Base-by-base conservation (phyloP, 2,888 invertebrate species). In the Petrolisthes cinctipes region DNA sequence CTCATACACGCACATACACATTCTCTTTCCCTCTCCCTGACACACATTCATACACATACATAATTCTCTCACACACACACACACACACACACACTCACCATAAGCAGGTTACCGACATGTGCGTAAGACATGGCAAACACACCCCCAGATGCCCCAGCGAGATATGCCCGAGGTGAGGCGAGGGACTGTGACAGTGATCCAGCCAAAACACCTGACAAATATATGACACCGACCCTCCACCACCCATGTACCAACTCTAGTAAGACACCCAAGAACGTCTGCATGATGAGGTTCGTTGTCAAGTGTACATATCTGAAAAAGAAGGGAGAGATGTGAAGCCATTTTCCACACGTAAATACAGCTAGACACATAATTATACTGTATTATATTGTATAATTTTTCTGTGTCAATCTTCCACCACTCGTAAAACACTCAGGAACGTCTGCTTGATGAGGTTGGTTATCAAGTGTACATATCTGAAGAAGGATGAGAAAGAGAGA, bases 111-210 rank as follows among this genome's bases (percentile, higher is more conserved):
- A 83, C 97, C 95, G 86, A 97, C 93, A 93, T 98, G 97, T 90
- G 97, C 97, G 82, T 96, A 98, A 94, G 91, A 98, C 93, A 53
- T 97, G 96, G 93, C 97, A 98, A 85, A 97, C 97, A 14, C 97
- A 97, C 4, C 87, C 0, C 97, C 97, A 0, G 97, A 97, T 66
- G 97, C 96, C 20, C 98, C 98, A 79, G 97, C 95, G 91, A 98
- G 95, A 92, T 95, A 95, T 89, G 96, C 95, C 93, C 97, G 96
- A 54, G 96, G 96, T 92, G 96, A 96, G 92, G 96, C 94, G 87
- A 95, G 95, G 56, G 95, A 95, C 1, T 96, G 96, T 75, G 96
- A 96, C 89, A 97, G 93, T 73, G 96, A 94, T 91, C 95, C 95
- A 82, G 95, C 95, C 79, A 95, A 93, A 91, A 96, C 96, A 54